Evolutionary conservation across 2,888 invertebrate species (phyloP).

Genomic region (Pycnomerus fuliginosus): DNA sequence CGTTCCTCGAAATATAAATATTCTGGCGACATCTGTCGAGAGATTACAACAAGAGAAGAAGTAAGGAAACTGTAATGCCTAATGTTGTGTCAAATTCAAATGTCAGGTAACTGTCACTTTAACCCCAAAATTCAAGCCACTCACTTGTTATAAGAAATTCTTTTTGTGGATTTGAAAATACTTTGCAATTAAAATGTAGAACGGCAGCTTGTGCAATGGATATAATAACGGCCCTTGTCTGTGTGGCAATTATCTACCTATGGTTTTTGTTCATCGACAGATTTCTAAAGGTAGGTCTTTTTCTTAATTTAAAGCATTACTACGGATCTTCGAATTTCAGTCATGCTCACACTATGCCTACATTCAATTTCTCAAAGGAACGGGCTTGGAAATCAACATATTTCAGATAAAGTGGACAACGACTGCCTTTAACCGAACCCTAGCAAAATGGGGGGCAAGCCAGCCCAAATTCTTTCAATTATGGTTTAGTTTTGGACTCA

Average conservation of each 20-base stretch:
- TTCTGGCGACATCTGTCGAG: too few species aligned
- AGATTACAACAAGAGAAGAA: too few species aligned
- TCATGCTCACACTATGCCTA: conserved; percentile 84
- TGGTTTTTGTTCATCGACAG: conserved; percentile 76
- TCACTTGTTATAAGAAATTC: too few species aligned
- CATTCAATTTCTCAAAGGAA: conserved; percentile 71
- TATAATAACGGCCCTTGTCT: conserved; percentile 61
- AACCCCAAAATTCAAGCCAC: too few species aligned
- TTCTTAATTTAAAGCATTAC: neutral
- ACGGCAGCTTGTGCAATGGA: too few species aligned
- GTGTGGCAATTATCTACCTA: conserved; percentile 64
- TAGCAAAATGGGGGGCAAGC: conserved; percentile 72
- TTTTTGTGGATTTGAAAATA: too few species aligned
- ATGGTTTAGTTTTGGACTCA: conserved; percentile 73
- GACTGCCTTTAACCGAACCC: conserved; percentile 71
- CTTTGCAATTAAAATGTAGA: too few species aligned
- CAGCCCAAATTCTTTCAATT: conserved; percentile 61
- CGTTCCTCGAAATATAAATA: too few species aligned
- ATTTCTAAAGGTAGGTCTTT: conserved; percentile 70
- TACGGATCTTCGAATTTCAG: conserved; percentile 58
- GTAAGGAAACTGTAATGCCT: too few species aligned
- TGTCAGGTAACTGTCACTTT: too few species aligned
- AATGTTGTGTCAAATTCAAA: too few species aligned
- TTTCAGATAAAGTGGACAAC: conserved; percentile 78
- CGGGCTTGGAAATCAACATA: conserved; percentile 71